Percentiles rank a stretch among this genome's conserved stretches.
Conservation (phyloP, 2,113 vertebrate genomes). For the Galeopterus variegatus region DNA sequence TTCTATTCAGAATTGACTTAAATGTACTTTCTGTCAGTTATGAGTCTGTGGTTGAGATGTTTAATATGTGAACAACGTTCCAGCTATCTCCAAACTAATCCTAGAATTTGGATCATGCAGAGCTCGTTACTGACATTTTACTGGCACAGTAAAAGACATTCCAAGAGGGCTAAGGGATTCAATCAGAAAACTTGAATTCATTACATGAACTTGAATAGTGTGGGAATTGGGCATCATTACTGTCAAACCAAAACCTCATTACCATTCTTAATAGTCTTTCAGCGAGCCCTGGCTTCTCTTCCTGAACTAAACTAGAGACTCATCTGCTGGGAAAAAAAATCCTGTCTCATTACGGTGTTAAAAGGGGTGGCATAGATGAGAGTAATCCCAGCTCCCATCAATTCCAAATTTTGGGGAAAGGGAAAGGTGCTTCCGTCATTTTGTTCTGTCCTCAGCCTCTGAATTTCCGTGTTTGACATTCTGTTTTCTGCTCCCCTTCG, state of each 20-base stretch:
- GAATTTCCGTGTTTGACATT: conserved; percentile 74
- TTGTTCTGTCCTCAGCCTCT: conserved; percentile 72
- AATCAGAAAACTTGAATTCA: conserved; percentile 76
- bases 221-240: conserved; percentile 75
- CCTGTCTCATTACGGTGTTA: neutral
- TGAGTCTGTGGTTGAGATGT: conserved; percentile 68
- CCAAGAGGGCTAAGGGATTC: conserved; percentile 62
- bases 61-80: conserved; percentile 71
- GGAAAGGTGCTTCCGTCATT: conserved; percentile 47
- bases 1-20: conserved; percentile 55
- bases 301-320: conserved; percentile 66
- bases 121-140: conserved; percentile 72
- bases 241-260: conserved; percentile 74
- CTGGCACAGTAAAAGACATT: conserved; percentile 74
- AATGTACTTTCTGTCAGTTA: conserved; percentile 12
- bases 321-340: neutral
- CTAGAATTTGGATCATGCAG: conserved; percentile 73
- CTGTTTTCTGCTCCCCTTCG: conserved; percentile 80
- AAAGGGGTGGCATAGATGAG: neutral
- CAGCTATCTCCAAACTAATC: conserved; percentile 79
- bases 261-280: conserved; percentile 68
- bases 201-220: conserved; percentile 73
- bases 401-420: conserved; percentile 61
- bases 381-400: conserved; percentile 53
- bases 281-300: conserved; percentile 65